Base-by-base conservation (phyloP, 1,140 invertebrate genomes). In the Zaprionus nigranus region DNA sequence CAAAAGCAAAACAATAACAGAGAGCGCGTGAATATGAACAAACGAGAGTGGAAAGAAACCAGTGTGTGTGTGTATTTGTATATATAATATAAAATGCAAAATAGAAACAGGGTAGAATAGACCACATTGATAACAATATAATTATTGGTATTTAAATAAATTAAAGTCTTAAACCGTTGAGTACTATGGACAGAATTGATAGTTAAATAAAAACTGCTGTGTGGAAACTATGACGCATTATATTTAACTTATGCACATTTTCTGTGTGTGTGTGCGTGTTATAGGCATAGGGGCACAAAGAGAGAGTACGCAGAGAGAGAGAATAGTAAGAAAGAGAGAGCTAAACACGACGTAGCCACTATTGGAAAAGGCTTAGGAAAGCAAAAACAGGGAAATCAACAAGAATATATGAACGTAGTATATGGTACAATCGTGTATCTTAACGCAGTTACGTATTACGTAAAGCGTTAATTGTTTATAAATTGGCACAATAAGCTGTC, bases 1-100 rank as follows among this genome's bases (percentile, higher is more conserved):
- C 77, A 82, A 87, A 87, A 87, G 78, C 84, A 87, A 87, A 87
- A 87, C 84, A 87, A 87, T 88, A 87, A 87, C 84, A 87, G 84
- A 87, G 84, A 87, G 78, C 80, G 78, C 80, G 67, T 58, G 53
- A 28, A 71, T 57, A 49, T 62, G 53, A 61, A 53, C 63, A 66
- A 70, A 64, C 22, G 70, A 62, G 73, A 79, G 73, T 49, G 49
- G 58, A 75, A 66, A 57, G 72, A n/a, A 38, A 78, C 20, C 13
- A 15, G 17, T 49, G 9, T 62, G 43, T 59, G 49, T 74, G 38
- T 66, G 49, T 68, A 30, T 66, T 34, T 65, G 43, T 22, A 24
- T 15, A 24, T 53, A 43, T 53, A 17, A 61, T 60, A 71, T 36
- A n/a, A 58, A 40, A 70, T 49, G n/a, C 2, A 40, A 69, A 59